Percentiles rank a stretch among this genome's conserved stretches.
phyloP scores from a whole-genome alignment of 2,113 vertebrate genomes.

The Channa argus region DNA sequence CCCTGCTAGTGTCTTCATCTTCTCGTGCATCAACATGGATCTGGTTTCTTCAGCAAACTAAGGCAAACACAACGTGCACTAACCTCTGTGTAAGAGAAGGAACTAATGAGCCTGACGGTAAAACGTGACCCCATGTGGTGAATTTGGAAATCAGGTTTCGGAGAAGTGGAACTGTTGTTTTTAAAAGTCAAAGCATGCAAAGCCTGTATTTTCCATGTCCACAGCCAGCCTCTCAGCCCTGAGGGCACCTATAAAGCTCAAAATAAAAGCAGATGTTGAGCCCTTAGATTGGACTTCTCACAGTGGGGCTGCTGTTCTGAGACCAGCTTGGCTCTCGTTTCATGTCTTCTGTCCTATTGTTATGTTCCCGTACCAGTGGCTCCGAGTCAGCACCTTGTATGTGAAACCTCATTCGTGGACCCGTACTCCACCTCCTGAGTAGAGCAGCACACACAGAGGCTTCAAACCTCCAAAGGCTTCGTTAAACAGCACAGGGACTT shows the following conservation, averaged over 20 bases:
- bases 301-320: slow-evolving; percentile 38
- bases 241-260: slow-evolving; percentile 7
- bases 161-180: too few relatives aligned
- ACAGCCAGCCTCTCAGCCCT: not conserved
- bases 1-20: too few relatives aligned
- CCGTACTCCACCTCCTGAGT: slow-evolving; percentile 57
- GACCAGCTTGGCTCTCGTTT: slow-evolving; percentile 39
- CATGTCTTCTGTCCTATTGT: slow-evolving; percentile 20
- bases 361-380: slow-evolving; percentile 1
- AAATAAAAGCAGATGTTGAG: slow-evolving; percentile 51
- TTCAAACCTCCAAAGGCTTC: not conserved
- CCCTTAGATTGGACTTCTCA: not conserved
- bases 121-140: too few relatives aligned
- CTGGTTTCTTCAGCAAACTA: too few relatives aligned
- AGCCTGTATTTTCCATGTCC: not conserved
- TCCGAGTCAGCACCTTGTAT: slow-evolving; percentile 41
- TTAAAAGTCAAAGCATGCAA: too few relatives aligned
- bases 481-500: not conserved
- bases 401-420: slow-evolving; percentile 53
- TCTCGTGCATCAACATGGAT: too few relatives aligned
- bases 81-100: too few relatives aligned
- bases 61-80: too few relatives aligned
- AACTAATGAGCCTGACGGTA: too few relatives aligned
- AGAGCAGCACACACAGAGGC: not conserved
- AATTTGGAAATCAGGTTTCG: too few relatives aligned